A percentile compares a stretch with the other conserved stretches of the same genome.
These are phyloP conservation scores for Dendrocincla tyrannina DNA, from an alignment of 2,797 vertebrate genomes.

Conservation along the genomic window DNA sequence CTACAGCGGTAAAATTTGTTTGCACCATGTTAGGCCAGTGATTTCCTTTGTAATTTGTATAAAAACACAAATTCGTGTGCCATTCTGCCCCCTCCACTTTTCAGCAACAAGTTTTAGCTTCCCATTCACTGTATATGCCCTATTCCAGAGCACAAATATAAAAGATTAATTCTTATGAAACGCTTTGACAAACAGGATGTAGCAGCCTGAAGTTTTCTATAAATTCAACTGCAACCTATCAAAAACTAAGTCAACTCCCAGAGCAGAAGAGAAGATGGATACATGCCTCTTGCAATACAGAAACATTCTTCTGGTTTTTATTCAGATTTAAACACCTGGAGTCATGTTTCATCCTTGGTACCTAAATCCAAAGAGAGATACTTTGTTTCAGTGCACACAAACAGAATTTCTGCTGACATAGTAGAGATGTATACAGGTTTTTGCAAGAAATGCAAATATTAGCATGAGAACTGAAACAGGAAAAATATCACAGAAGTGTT, in stretches of 20 bases:
- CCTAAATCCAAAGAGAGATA: slow-evolving; percentile 25
- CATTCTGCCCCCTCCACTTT: neutral
- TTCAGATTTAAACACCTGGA: neutral
- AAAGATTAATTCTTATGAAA: neutral
- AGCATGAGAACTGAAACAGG: slow-evolving; percentile 42
- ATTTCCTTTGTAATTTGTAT: neutral
- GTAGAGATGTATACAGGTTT: slow-evolving; percentile 11
- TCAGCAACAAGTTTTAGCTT: neutral
- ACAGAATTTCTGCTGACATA: slow-evolving; percentile 33
- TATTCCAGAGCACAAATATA: neutral
- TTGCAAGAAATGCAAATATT: slow-evolving; percentile 65
- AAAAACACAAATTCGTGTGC: neutral
- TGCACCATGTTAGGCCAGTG: neutral
- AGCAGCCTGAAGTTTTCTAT: neutral
- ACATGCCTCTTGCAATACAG: neutral
- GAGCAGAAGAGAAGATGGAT: neutral
- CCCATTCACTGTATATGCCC: neutral
- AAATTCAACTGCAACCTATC: neutral
- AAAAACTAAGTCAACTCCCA: slow-evolving; percentile 6
- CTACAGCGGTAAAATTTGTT: neutral
- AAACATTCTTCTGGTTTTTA: neutral
- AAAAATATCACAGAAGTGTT: slow-evolving; percentile 19
- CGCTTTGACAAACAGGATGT: neutral
- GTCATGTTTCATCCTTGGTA: neutral
- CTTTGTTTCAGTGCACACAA: slow-evolving; percentile 7